phyloP scores from a whole-genome alignment of 2,797 vertebrate species.

The Sebastes umbrosus region DNA sequence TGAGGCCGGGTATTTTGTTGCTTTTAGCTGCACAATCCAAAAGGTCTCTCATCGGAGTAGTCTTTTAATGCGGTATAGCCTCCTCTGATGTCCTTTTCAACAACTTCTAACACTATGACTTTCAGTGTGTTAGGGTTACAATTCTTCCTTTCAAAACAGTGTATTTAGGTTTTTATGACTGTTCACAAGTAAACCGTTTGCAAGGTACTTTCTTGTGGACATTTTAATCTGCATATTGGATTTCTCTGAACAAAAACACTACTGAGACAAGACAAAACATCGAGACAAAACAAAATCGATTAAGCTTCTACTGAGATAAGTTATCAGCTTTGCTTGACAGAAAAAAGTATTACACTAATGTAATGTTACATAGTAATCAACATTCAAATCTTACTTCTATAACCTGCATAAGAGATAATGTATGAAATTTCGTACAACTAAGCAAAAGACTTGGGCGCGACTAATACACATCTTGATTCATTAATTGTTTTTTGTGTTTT shows the following conservation, averaged over 20 bases:
- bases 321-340: background rate
- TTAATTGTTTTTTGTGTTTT: background rate
- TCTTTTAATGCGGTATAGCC: fast-evolving
- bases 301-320: background rate
- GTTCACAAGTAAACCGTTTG: background rate
- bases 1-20: too few species aligned
- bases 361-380: background rate
- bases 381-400: too few species aligned
- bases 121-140: too few species aligned
- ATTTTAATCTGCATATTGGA: background rate
- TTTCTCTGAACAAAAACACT: background rate
- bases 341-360: background rate
- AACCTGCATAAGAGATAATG: too few species aligned
- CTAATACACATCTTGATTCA: background rate
- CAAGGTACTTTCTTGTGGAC: background rate
- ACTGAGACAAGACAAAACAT: background rate
- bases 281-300: background rate
- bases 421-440: background rate
- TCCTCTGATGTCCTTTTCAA: too few species aligned
- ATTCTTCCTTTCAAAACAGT: background rate
- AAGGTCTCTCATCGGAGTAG: too few species aligned
- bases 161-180: background rate
- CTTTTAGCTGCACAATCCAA: too few species aligned
- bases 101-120: too few species aligned
- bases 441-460: background rate